Evolutionary conservation across 2,797 vertebrate genomes (phyloP), one percentile per base, ranked within the genome.

Genomic region (Rhinella marina): DNA sequence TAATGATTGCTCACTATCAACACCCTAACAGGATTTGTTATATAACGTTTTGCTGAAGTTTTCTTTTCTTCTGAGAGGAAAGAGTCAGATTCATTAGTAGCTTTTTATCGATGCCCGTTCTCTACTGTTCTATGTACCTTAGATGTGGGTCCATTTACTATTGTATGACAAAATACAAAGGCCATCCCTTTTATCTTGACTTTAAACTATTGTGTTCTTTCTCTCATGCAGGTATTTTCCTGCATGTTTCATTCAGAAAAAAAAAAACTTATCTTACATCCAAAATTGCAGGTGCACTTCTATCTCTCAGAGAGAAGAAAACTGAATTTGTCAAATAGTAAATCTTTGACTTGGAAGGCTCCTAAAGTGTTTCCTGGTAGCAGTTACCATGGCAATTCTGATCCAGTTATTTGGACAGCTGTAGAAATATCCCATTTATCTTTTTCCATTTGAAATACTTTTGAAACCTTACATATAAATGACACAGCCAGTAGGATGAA

Each of bases 401-500:
- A 83, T 88, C 87, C 87, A 85, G 12, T 72, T 25, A 68, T 84
- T 88, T 88, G 41, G 86, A 79, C 81, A 86, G 11, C 87, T 57
- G 23, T 83, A 83, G 90, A 91, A 91, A 91, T 73, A 84, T 84
- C 75, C 75, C 81, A 89, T 89, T 89, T 89, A 89, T 89, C 88
- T 89, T 89, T 89, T 89, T 89, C 84, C 64, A 84, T 86, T 89
- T 89, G 88, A 89, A 87, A 87, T 89, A 86, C 29, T 87, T 86
- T 82, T 84, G 81, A 86, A 84, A 78, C 76, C 85, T 80, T 86
- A 82, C 80, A 86, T 86, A 82, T 77, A 86, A 89, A 89, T 89
- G 88, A 81, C 83, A 86, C 27, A 83, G 81, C 56, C 59, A 62
- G 72, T 57, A 78, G 41, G 72, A 79, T 80, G 16, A 89, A 86